Conservation (phyloP, 2,797 vertebrate species). For the Leuciscus waleckii region DNA sequence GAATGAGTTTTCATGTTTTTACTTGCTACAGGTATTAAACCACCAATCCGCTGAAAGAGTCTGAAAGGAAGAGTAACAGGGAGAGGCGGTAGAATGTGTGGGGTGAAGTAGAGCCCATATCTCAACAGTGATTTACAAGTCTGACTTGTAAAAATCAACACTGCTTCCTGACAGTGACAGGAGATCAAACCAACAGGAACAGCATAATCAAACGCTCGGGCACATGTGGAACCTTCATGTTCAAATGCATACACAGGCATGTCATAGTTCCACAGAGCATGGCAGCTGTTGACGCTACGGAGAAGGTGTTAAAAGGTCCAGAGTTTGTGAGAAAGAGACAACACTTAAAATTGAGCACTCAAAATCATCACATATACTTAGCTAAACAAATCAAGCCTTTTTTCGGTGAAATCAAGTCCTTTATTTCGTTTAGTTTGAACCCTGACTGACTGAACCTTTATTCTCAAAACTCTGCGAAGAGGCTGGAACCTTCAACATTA, state of each 20-base stretch:
- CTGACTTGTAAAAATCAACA: slow-evolving; percentile 70
- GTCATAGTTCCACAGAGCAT: slow-evolving; percentile 30
- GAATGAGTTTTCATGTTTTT: slow-evolving; percentile 70
- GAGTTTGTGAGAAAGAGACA: slow-evolving; percentile 33
- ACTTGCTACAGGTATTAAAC: slow-evolving; percentile 72
- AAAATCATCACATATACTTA: slow-evolving; percentile 31
- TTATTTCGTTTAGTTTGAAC: background rate
- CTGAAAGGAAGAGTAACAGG: slow-evolving; percentile 46
- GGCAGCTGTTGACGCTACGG: slow-evolving; percentile 42
- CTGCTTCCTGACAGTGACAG: slow-evolving; percentile 71
- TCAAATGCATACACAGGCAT: slow-evolving; percentile 31
- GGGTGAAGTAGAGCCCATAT: slow-evolving; percentile 43
- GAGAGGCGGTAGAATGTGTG: slow-evolving; percentile 36
- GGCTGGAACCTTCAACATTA: background rate
- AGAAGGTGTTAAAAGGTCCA: slow-evolving; percentile 42
- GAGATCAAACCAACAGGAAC: slow-evolving; percentile 71
- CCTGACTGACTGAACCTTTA: background rate
- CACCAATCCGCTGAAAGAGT: slow-evolving; percentile 62
- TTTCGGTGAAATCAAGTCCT: background rate
- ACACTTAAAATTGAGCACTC: slow-evolving; percentile 30
- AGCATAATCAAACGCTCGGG: slow-evolving; percentile 69
- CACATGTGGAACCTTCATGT: slow-evolving; percentile 50
- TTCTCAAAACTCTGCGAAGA: background rate
- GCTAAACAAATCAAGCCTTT: background rate
- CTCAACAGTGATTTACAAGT: slow-evolving; percentile 71